Base-by-base conservation (phyloP, 2,113 vertebrate genomes). In the Urocynchramus pylzowi region DNA sequence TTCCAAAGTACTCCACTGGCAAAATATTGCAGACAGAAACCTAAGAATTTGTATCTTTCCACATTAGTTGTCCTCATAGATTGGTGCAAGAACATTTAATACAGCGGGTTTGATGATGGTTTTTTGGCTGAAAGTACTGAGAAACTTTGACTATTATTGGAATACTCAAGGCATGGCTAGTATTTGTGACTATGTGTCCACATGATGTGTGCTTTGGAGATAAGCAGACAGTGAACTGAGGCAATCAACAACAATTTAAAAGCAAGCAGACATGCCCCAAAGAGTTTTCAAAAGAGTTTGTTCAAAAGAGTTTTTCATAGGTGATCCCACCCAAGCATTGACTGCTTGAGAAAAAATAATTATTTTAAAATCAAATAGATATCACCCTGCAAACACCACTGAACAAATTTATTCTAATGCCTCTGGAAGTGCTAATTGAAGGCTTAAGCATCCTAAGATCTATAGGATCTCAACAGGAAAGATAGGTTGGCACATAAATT, bases 71-170 rank as follows among this genome's bases (percentile, higher is more conserved):
- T 63, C 59, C 60, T 74, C 42, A n/a, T 39, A 78, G 47, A 53
- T 56, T 10, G 59, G 21, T 30, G 12, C 28, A 53, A 54, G 47
- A 17, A 31, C 24, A 49, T 56, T 44, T 26, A 90, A 74, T 76
- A 35, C 10, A 42, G 41, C 0, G 0, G 7, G 3, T 70, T 64
- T 81, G 30, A 12, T 52, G 33, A 67, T 23, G 14, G 21, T 0
- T 6, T 81, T 93, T 71, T 75, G 47, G 33, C 33, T 63, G 27
- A 70, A 88, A 74, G 16, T 47, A 41, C 17, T n/a, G 45, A 70
- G 27, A 77, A 64, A 18, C 28, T 70, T 70, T 47, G 44, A 14
- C 37, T 69, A 26, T 39, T 57, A 23, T 6, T n/a, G 42, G 11
- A 33, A 56, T 74, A 44, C 33, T 86, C 0, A 0, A 91, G 39